Base-by-base conservation (phyloP, 2,888 invertebrate species). In the Lacanobia wlatinum region DNA sequence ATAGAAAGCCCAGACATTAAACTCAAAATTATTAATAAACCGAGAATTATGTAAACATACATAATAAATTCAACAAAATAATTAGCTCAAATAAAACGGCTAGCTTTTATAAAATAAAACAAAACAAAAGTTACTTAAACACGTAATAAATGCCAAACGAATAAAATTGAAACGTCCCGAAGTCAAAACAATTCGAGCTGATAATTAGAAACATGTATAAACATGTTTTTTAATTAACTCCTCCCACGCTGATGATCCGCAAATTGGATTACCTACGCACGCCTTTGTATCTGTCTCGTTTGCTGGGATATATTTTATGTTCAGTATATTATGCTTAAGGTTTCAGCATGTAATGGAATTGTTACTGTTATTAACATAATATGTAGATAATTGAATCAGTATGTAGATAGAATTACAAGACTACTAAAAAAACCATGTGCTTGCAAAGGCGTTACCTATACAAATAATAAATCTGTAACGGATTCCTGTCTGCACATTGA, bases 201-300 rank as follows among this genome's bases (percentile, higher is more conserved):
- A 80, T 84, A 80, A 87, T 87, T 84, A 85, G 78, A 80, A 84
- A 74, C 73, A 71, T 50, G 59, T 28, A 53, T 70, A 60, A 73
- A 81, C 64, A 58, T 81, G 62, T 62, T 58, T 76, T 76, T 64
- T 65, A 78, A 76, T 65, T 70, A 79, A 76, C 76, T 48, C 60
- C 56, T 73, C 74, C 61, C 7, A 73, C 38, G 12, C 53, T 53
- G 56, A 80, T 62, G 62, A 75, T 80, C 66, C 34, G 40, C 80
- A 72, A 82, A 80, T 80, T 80, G 72, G 63, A 78, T 78, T 78
- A 82, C 56, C 58, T 62, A 58, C 78, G 43, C 74, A 40, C 60
- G 60, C 76, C 63, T 80, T 62, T 68, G 65, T 83, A 63, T 70
- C 78, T 82, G 80, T 60, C 40, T 83, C 82, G 72, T 61, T 65